Conservation (phyloP, 2,113 vertebrate species). For the Pagrus major region DNA sequence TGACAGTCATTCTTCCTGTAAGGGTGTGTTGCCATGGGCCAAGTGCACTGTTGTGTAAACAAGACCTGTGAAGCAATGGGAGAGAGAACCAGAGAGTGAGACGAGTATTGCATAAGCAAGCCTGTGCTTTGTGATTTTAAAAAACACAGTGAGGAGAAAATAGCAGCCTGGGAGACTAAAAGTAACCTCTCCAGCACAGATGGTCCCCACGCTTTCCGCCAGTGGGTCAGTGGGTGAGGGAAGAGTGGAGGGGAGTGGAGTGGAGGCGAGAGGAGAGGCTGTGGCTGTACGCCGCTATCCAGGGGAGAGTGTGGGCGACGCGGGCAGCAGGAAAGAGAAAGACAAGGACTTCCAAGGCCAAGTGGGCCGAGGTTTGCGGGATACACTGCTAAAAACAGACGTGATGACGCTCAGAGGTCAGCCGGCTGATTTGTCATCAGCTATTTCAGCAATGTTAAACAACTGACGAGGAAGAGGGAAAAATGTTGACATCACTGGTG, state of each 20-base stretch:
- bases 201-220: slow-evolving; percentile 83
- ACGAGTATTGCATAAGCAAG: slow-evolving; percentile 72
- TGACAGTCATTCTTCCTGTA: slow-evolving; percentile 53
- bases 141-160: slow-evolving; percentile 69
- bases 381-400: slow-evolving; percentile 74
- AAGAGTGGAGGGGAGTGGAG: slow-evolving; percentile 70
- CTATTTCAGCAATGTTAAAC: slow-evolving; percentile 76
- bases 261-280: slow-evolving; percentile 70
- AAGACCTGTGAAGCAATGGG: slow-evolving; percentile 51
- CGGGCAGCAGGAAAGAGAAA: slow-evolving; percentile 77
- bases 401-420: slow-evolving; percentile 73
- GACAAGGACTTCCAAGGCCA: slow-evolving; percentile 79
- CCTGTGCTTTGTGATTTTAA: slow-evolving; percentile 51
- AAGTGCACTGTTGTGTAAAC: slow-evolving; percentile 62
- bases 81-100: slow-evolving; percentile 49
- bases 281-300: slow-evolving; percentile 68
- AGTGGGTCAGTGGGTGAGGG: slow-evolving; percentile 86
- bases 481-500: slow-evolving; percentile 71
- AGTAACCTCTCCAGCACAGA: slow-evolving; percentile 78
- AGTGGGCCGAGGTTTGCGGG: slow-evolving; percentile 73
- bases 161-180: slow-evolving; percentile 82
- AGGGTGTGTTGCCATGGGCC: slow-evolving; percentile 32
- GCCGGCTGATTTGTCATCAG: slow-evolving; percentile 71
- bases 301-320: slow-evolving; percentile 79
- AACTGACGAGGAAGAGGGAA: slow-evolving; percentile 61